Conservation (phyloP, 2,113 vertebrate species). For the Phylloscopus trochilus region DNA sequence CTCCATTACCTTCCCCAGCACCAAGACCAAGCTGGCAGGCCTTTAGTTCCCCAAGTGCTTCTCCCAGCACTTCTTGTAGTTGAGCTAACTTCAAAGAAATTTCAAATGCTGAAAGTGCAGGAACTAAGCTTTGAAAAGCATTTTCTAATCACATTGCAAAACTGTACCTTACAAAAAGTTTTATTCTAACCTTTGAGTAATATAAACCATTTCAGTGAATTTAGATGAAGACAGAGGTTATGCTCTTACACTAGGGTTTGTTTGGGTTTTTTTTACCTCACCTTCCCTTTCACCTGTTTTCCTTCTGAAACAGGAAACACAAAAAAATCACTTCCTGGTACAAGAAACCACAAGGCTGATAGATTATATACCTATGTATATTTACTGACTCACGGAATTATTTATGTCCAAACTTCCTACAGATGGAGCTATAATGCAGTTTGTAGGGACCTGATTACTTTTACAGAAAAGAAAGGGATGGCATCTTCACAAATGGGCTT, state of each 20-base stretch:
- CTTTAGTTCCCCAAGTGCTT: background rate
- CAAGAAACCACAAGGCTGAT: background rate
- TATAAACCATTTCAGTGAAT: background rate
- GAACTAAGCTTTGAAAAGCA: background rate
- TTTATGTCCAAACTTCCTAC: constrained; percentile 41
- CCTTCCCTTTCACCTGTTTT: background rate
- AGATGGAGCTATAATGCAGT: constrained; percentile 59
- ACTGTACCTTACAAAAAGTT: background rate
- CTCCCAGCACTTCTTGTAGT: background rate
- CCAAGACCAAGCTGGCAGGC: background rate
- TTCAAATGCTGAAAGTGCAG: background rate
- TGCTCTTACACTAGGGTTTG: background rate
- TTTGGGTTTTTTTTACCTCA: background rate
- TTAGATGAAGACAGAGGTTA: background rate
- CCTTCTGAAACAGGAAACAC: background rate
- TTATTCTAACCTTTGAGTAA: background rate
- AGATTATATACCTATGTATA: background rate
- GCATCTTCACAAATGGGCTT: background rate
- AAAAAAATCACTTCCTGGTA: background rate
- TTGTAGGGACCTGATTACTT: background rate
- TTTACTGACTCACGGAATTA: background rate
- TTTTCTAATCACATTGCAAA: background rate
- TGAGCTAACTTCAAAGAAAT: background rate
- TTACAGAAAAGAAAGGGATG: background rate
- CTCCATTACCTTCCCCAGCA: background rate